These are phyloP conservation scores for Rhagonycha fulva DNA, from an alignment of 2,888 invertebrate genomes.

Conservation along the genomic window DNA sequence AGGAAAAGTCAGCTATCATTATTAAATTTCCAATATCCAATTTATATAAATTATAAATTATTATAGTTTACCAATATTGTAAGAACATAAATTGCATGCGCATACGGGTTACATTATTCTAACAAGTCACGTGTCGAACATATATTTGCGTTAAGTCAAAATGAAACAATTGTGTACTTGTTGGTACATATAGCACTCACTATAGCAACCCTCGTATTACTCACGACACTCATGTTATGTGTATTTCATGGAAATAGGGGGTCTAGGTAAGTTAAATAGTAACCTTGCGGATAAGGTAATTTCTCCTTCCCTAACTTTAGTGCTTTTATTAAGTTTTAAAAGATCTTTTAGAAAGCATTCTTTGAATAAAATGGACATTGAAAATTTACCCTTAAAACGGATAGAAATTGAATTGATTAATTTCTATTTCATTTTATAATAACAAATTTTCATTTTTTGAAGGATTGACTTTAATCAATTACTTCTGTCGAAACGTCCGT, in stretches of 20 bases:
- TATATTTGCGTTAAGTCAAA: slow-evolving; percentile 2
- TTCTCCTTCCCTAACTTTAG: background rate
- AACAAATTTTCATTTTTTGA: too few species aligned
- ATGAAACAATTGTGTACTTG: slow-evolving; percentile 7
- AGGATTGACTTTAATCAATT: too few species aligned
- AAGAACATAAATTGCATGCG: background rate
- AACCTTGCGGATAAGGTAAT: background rate
- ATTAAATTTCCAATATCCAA: background rate
- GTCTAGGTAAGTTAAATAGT: background rate
- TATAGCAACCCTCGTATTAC: slow-evolving; percentile 17
- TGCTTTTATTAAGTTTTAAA: background rate
- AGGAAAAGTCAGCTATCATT: too few species aligned
- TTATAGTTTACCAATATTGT: background rate
- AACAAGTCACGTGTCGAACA: slow-evolving; percentile 12
- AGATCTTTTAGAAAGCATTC: too few species aligned
- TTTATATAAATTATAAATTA: background rate
- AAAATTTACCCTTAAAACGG: too few species aligned
- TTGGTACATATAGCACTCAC: slow-evolving; percentile 6
- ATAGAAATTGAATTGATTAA: too few species aligned
- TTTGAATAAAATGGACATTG: too few species aligned
- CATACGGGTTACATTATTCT: slow-evolving; percentile 16
- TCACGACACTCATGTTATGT: slow-evolving; percentile 15
- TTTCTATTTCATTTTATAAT: too few species aligned
- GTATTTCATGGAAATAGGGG: slow-evolving; percentile 16
- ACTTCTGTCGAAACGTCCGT: too few species aligned